phyloP scores from a whole-genome alignment of 2,113 vertebrate species.

The Equus quagga region DNA sequence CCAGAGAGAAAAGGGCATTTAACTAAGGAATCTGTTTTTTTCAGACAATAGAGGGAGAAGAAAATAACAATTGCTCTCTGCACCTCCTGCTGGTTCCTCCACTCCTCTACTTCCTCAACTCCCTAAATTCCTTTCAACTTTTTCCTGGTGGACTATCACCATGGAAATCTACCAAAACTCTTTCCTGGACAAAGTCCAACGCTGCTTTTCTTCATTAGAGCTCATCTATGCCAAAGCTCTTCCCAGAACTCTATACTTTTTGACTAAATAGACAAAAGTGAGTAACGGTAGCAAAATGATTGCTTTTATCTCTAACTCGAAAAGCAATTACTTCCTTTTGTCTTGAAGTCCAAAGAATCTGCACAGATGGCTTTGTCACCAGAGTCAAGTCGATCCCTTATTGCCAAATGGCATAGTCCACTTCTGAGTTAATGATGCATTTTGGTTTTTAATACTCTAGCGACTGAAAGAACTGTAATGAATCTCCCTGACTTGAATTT shows the following conservation, averaged over 20 bases:
- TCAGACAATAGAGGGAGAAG: not conserved
- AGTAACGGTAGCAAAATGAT: conserved; percentile 70
- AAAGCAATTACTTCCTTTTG: conserved; percentile 76
- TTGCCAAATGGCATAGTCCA: conserved; percentile 80
- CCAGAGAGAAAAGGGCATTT: not conserved
- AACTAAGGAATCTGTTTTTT: not conserved
- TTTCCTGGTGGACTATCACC: not conserved
- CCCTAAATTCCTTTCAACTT: not conserved
- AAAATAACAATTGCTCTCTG: not conserved
- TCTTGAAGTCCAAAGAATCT: conserved; percentile 69
- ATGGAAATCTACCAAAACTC: conserved; percentile 4
- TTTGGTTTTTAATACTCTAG: conserved; percentile 83
- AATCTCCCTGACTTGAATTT: conserved; percentile 83
- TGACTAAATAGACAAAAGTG: conserved; percentile 67
- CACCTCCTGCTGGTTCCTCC: not conserved
- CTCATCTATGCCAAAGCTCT: conserved; percentile 33
- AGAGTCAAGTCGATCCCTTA: conserved; percentile 74
- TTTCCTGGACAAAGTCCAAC: not conserved
- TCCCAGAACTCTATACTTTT: conserved; percentile 59
- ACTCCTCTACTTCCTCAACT: not conserved
- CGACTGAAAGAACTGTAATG: conserved; percentile 83
- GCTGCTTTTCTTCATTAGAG: conserved; percentile 29
- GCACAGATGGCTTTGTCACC: conserved; percentile 79
- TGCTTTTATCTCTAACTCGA: conserved; percentile 78
- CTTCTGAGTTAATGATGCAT: conserved; percentile 87